Percentiles rank a stretch among this genome's conserved stretches.
phyloP scores from a whole-genome alignment of 2,797 vertebrate species.

The Discoglossus pictus region DNA sequence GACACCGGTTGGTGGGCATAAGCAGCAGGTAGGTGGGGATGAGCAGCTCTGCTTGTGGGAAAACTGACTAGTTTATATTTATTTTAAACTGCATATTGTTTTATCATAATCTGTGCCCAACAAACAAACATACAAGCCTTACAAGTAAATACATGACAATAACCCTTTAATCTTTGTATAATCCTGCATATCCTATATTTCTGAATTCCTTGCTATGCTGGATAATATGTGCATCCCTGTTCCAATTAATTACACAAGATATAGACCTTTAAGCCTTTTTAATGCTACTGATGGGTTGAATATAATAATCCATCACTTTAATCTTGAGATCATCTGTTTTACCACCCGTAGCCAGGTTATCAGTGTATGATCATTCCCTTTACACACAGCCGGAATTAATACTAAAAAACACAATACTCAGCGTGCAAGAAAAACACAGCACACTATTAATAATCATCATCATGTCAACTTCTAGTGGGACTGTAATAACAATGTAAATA shows the following conservation, averaged over 20 bases:
- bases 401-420: neutral
- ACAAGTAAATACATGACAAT: too few relatives aligned
- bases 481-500: too few relatives aligned
- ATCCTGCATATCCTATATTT: conserved; percentile 1
- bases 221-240: neutral
- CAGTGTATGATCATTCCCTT: too few relatives aligned
- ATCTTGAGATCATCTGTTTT: neutral
- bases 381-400: conserved; percentile 4
- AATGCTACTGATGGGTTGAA: neutral
- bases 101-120: too few relatives aligned
- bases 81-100: too few relatives aligned
- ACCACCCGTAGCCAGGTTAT: too few relatives aligned
- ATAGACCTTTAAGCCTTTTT: neutral
- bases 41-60: too few relatives aligned
- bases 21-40: too few relatives aligned
- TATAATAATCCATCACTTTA: neutral
- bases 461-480: neutral
- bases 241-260: conserved; percentile 1
- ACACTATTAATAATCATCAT: conserved; percentile 25
- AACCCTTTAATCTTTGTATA: too few relatives aligned
- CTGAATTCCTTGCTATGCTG: neutral
- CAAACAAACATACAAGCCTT: too few relatives aligned
- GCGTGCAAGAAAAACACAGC: neutral
- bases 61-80: too few relatives aligned
- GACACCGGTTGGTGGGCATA: too few relatives aligned